Conservation (phyloP, 2,797 vertebrate genomes). For the Thaleichthys pacificus region DNA sequence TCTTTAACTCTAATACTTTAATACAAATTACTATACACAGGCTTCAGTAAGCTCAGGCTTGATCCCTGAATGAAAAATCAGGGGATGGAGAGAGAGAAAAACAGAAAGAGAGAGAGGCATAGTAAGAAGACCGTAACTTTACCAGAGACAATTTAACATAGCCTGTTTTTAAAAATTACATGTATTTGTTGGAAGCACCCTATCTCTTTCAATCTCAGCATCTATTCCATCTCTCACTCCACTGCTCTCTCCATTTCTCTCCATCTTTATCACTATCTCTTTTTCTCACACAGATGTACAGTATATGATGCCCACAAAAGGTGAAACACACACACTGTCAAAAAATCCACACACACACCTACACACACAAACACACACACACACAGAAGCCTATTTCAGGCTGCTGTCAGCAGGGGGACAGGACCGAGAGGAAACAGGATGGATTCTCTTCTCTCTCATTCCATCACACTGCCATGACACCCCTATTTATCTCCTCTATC, state of each 20-base stretch:
- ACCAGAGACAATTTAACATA: too few species aligned
- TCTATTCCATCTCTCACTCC: background rate
- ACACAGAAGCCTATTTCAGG: slow-evolving; percentile 61
- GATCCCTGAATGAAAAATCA: background rate
- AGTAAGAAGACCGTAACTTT: background rate
- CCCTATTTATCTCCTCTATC: slow-evolving; percentile 75
- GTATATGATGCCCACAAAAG: slow-evolving; percentile 17
- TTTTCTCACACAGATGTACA: slow-evolving; percentile 29
- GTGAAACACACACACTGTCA: slow-evolving; percentile 21
- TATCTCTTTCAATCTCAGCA: background rate
- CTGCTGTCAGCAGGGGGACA: slow-evolving; percentile 70
- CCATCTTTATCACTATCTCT: background rate
- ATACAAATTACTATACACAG: slow-evolving; percentile 67
- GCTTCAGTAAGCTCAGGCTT: slow-evolving; percentile 56
- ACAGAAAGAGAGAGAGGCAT: background rate
- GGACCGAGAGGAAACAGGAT: slow-evolving; percentile 71
- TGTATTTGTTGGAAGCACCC: too few species aligned
- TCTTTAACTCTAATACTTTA: slow-evolving; percentile 68
- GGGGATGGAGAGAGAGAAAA: background rate
- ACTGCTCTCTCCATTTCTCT: background rate
- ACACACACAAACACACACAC: slow-evolving; percentile 14
- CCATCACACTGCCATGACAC: slow-evolving; percentile 73
- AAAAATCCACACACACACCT: slow-evolving; percentile 4
- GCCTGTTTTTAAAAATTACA: too few species aligned
- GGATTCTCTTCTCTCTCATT: slow-evolving; percentile 75